Evolutionary conservation across 1,140 invertebrate genomes (phyloP), one percentile per base, ranked within the genome.

Genomic region (Pseudachorutes palmiensis): DNA sequence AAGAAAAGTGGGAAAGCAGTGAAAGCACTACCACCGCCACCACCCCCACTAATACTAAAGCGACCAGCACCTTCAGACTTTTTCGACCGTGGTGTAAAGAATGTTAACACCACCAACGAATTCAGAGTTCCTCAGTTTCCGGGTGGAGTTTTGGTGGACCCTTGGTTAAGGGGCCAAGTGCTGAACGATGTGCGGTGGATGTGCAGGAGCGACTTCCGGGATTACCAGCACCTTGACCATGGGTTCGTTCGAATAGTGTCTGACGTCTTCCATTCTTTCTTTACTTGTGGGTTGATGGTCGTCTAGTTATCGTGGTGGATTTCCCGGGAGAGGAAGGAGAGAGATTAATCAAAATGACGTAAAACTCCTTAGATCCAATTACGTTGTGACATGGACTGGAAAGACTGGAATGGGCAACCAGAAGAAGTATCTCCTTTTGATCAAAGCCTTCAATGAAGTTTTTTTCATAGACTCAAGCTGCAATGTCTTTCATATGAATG

Each of bases 391-490:
- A 0, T 98, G 96, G 96, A 99, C 99, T 78, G 97, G 97, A n/a
- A 96, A 99, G 3, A 58, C 19, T 80, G 97, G 97, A n/a, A 92
- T 88, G n/a, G n/a, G n/a, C n/a, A n/a, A n/a, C n/a, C n/a, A n/a
- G n/a, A n/a, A n/a, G 19, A 87, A 94, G 85, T 99, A 98, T 77
- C 90, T 99, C 88, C 94, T 99, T 90, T 79, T 97, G 5, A 94
- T 99, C 65, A 85, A 92, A 75, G 87, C 84, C 19, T 81, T 86
- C 74, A 83, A 88, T 73, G 84, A 93, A 76, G 84, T 98, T 2
- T 99, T 88, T 76, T 94, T 98, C 78, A 82, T 97, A 72, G 97
- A 99, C 80, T 82, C 97, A 76, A 93, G 98, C 78, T 90, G 97
- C 78, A 88, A 87, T 72, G 86, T 94, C 19, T 99, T 96, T 80